Evolutionary conservation across 2,888 invertebrate species (phyloP), one percentile per base, ranked within the genome.

Genomic region (Thysanoteuthis rhombus): DNA sequence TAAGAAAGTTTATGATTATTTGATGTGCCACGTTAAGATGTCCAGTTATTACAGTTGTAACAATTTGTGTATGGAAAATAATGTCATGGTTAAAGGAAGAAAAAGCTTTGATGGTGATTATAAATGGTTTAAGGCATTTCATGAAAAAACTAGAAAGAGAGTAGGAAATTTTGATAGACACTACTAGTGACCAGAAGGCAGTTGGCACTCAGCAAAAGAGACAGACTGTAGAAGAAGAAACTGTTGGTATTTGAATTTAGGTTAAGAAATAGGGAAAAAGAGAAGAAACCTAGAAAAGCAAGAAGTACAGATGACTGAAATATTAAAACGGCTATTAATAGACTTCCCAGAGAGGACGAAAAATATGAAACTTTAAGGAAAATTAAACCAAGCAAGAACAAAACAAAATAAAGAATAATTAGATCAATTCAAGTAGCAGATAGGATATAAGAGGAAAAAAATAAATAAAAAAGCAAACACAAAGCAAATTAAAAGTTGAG

Each of bases 51-150:
- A 75, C 12, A 16, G n/a, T 75, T 36, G n/a, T 75, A 75, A 75
- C 75, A 75, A 52, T 75, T 36, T 75, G 75, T 75, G 75, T 75
- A 75, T 75, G 75, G 75, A n/a, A 36, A 75, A 52, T 52, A 52
- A 75, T 75, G 75, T 75, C 75, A 75, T 75, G 75, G 75, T 75
- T 75, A n/a, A 75, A 75, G n/a, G 75, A 75, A 75, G 58, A 58
- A 75, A n/a, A 75, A 75, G 16, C 75, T 75, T 75, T 75, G n/a
- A 75, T n/a, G n/a, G n/a, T 75, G 75, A 75, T 75, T 75, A 10
- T 75, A 75, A 75, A 75, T 75, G 75, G n/a, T 75, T 25, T 75
- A 75, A 75, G 75, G 75, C 75, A 75, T 75, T 75, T 75, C 75
- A 75, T 75, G 75, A n/a, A n/a, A 75, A 16, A 75, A 75, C 75